Base-by-base conservation (phyloP, 2,888 invertebrate species). In the Drosophila testacea region DNA sequence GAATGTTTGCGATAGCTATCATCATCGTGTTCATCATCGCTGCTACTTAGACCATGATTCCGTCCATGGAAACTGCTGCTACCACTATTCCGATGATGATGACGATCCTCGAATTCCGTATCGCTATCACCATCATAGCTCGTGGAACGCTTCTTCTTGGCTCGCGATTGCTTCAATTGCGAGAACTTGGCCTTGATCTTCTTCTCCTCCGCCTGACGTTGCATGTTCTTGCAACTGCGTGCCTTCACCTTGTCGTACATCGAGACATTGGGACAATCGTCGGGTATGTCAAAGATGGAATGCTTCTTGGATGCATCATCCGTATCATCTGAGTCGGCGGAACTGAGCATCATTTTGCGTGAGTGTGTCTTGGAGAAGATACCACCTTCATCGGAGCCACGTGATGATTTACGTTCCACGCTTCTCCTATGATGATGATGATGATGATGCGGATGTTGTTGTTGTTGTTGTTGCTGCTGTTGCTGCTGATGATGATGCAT, bases 231-330 rank as follows among this genome's bases (percentile, higher is more conserved):
- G 87, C 97, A 97, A 28, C 98, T 97, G 42, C 98, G 95, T 4
- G 98, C 98, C 92, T 98, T 98, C 0, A 98, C 98, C 93, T 98
- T 98, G 91, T 98, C 98, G 92, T 99, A 99, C 98, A 99, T 99
- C 9, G 98, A 98, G 69, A 98, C 97, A 91, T 98, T 98, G 1
- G 98, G 97, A 68, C 96, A 97, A 7, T 92, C 92, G 89, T 97
- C 97, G 47, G 97, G 95, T 65, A 97, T 97, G 91, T 97, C 97
- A 92, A 98, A 97, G 89, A 97, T 97, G 61, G 97, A 97, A 93
- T 97, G 97, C 91, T 97, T 97, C 92, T 97, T 97, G 16, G 91
- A 89, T 4, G 90, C 85, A 59, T 90, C 91, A 44, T 91, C 91
- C 4, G 91, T 90, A 91, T 96, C 96, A 90, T 96, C 96, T 6